Percentiles rank a stretch among this genome's conserved stretches.
Evolutionary conservation across 2,113 vertebrate species (phyloP).

Genomic region (Irena cyanogastra): DNA sequence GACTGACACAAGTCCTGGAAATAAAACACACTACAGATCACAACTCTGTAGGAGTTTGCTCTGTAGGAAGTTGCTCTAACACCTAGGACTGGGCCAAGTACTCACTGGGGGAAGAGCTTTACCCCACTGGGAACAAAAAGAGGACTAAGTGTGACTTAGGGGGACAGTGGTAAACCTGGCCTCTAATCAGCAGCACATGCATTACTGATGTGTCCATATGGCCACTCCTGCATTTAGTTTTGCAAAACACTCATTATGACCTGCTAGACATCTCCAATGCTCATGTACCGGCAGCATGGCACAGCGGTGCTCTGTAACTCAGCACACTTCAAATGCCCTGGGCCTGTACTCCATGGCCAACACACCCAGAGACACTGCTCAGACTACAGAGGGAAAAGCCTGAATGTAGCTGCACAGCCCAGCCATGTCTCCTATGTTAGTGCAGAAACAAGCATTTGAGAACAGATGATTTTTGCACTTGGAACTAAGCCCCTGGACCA

Average conservation of each 20-base stretch:
- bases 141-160: neutral
- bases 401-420: neutral
- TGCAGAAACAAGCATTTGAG: neutral
- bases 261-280: neutral
- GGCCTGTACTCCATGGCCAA: neutral
- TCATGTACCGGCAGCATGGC: neutral
- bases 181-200: neutral
- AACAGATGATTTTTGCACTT: neutral
- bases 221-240: neutral
- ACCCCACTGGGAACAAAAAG: neutral
- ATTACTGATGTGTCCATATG: neutral
- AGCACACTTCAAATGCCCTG: neutral
- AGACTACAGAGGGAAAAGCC: neutral
- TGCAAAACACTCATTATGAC: neutral
- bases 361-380: neutral
- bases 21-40: neutral
- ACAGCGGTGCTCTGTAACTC: neutral
- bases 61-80: neutral
- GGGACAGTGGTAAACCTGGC: neutral
- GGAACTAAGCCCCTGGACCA: neutral
- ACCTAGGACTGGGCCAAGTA: neutral
- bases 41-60: neutral
- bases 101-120: neutral
- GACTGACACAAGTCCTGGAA: neutral
- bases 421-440: neutral